Evolutionary conservation across 2,888 invertebrate species (phyloP).

Genomic region (Glaucopsyche alexis): DNA sequence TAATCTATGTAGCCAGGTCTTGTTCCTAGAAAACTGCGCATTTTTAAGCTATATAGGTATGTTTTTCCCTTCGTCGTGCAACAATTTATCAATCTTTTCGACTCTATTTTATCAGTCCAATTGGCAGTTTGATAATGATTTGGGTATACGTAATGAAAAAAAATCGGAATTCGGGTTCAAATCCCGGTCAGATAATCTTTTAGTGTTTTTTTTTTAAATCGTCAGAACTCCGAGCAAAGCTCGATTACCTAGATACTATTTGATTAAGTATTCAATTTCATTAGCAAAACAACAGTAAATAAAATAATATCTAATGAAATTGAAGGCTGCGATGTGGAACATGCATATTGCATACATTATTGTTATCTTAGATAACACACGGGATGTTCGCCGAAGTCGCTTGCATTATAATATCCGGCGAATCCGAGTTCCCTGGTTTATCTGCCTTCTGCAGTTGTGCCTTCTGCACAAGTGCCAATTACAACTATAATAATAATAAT

Average conservation of each 20-base stretch:
- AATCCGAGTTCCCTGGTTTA: conserved; percentile 48
- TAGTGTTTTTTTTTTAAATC: no score
- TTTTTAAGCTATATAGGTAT: no score
- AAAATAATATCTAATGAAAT: conserved; percentile 27
- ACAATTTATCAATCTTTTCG: no score
- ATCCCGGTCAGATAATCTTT: no score
- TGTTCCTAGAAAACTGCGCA: no score
- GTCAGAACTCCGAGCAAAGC: no score
- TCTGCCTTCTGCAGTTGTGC: conserved; percentile 43
- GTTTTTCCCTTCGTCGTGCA: no score
- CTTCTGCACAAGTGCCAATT: neutral
- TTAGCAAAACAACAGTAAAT: conserved; percentile 19
- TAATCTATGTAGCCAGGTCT: no score
- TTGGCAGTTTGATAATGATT: no score
- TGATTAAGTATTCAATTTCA: neutral
- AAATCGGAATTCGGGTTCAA: no score
- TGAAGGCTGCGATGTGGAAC: conserved; percentile 35
- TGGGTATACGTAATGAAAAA: no score
- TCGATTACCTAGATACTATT: neutral
- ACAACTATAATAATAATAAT: neutral
- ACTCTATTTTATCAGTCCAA: no score
- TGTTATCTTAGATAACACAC: conserved; percentile 41
- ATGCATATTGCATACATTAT: conserved; percentile 34
- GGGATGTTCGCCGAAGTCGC: conserved; percentile 40
- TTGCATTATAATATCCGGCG: conserved; percentile 41